phyloP scores from a whole-genome alignment of 2,797 vertebrate species.

The Sebastes baramenuke region DNA sequence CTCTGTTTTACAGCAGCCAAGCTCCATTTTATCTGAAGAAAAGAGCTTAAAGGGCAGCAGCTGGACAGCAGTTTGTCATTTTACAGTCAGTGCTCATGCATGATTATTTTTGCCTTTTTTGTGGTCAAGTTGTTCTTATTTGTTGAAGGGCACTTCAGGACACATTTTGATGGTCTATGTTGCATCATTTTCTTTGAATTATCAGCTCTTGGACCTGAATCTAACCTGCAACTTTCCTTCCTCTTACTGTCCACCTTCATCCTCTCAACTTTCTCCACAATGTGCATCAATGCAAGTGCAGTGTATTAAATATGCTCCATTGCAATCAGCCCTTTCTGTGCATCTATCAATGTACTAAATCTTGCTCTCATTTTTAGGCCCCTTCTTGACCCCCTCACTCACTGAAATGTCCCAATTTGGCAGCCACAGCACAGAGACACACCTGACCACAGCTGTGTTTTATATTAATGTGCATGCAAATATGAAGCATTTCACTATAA shows the following conservation, averaged over 20 bases:
- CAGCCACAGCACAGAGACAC: conserved; percentile 18
- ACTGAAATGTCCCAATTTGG: conserved; percentile 43
- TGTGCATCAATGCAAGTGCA: conserved; percentile 15
- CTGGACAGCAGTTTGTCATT: conserved; percentile 36
- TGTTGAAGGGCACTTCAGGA: conserved; percentile 9
- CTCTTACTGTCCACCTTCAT: not conserved
- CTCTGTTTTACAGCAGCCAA: conserved; percentile 16
- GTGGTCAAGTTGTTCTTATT: not conserved
- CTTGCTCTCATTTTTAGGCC: conserved; percentile 32
- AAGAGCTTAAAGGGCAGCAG: conserved; percentile 39
- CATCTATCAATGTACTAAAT: not conserved
- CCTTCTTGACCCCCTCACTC: conserved; percentile 34
- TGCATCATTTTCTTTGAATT: not conserved
- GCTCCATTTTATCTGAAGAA: conserved; percentile 49
- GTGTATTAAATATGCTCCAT: not conserved
- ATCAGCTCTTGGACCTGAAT: not conserved
- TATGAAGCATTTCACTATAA: conserved; percentile 14
- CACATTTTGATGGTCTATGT: not conserved
- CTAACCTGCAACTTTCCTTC: not conserved
- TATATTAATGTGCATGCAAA: conserved; percentile 21
- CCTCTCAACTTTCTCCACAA: conserved; percentile 23
- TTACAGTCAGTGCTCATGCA: conserved; percentile 25
- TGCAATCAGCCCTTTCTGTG: conserved; percentile 3
- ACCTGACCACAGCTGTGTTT: conserved; percentile 48
- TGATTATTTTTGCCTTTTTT: not conserved